phyloP scores from a whole-genome alignment of 2,888 invertebrate genomes.

The Alloscopus bannaensis region DNA sequence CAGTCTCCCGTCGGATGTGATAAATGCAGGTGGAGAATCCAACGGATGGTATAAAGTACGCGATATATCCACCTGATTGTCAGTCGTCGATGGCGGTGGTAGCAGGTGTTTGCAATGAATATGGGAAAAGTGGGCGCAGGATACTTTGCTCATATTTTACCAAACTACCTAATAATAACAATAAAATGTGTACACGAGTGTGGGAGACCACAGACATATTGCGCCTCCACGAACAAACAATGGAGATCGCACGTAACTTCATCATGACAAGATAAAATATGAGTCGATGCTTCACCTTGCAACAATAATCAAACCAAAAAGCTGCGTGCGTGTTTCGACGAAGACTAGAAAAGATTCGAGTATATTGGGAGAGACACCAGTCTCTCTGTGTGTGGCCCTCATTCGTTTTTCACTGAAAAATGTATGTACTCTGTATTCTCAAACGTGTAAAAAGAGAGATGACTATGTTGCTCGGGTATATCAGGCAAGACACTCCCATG shows the following conservation, averaged over 20 bases:
- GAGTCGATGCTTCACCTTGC: conserved; percentile 29
- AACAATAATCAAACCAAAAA: conserved; percentile 28
- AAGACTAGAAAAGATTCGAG: too few relatives aligned
- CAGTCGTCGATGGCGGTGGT: too few relatives aligned
- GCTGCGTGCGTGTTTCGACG: too few relatives aligned
- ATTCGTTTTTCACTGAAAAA: background rate
- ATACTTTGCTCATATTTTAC: conserved; percentile 13
- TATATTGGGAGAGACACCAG: too few relatives aligned
- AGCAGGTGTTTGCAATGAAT: conserved; percentile 19
- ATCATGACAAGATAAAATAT: conserved; percentile 44
- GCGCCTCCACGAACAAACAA: conserved; percentile 15
- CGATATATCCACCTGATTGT: too few relatives aligned
- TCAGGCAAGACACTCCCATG: background rate
- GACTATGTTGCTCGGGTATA: too few relatives aligned
- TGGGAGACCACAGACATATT: background rate
- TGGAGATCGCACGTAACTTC: background rate
- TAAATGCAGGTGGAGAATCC: too few relatives aligned
- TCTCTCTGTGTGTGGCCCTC: too few relatives aligned
- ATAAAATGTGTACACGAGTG: conserved; percentile 35
- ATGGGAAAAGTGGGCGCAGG: conserved; percentile 12
- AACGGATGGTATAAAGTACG: too few relatives aligned
- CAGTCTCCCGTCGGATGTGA: too few relatives aligned
- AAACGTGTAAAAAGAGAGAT: too few relatives aligned
- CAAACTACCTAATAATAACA: conserved; percentile 26
- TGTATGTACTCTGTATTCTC: too few relatives aligned